phyloP scores from a whole-genome alignment of 2,888 invertebrate genomes.

The Lymantria dispar region DNA sequence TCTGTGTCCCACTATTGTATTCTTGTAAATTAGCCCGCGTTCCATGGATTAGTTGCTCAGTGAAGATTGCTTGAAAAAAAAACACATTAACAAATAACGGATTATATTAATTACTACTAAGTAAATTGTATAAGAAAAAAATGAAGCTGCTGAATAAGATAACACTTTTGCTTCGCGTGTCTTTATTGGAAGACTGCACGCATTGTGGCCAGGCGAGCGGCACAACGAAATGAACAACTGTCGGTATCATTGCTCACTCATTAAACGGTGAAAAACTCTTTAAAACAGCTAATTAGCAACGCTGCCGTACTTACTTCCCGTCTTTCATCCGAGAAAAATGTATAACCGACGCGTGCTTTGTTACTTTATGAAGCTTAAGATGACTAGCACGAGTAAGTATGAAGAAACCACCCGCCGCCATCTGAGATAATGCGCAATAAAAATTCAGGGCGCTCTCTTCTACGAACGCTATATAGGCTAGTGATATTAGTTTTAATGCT shows the following conservation, averaged over 20 bases:
- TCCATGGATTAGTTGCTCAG: too few relatives aligned
- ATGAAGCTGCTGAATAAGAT: constrained; percentile 26
- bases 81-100: too few relatives aligned
- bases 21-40: too few relatives aligned
- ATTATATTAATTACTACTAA: too few relatives aligned
- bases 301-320: constrained; percentile 50
- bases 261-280: constrained; percentile 51
- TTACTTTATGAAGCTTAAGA: constrained; percentile 53
- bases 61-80: too few relatives aligned
- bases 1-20: too few relatives aligned
- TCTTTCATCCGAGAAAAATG: constrained; percentile 51
- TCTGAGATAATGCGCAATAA: constrained; percentile 63
- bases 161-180: constrained; percentile 44
- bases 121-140: background rate
- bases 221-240: constrained; percentile 54
- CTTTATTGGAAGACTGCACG: constrained; percentile 43
- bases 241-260: constrained; percentile 53
- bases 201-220: constrained; percentile 57
- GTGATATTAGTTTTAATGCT: constrained; percentile 44
- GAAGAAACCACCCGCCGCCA: constrained; percentile 43
- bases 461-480: constrained; percentile 47
- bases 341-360: constrained; percentile 50
- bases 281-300: constrained; percentile 59
- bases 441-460: constrained; percentile 62
- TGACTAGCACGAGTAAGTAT: constrained; percentile 46